Percentiles rank a stretch among this genome's conserved stretches.
Conservation (phyloP, 2,797 vertebrate genomes). For the Chelonia mydas region DNA sequence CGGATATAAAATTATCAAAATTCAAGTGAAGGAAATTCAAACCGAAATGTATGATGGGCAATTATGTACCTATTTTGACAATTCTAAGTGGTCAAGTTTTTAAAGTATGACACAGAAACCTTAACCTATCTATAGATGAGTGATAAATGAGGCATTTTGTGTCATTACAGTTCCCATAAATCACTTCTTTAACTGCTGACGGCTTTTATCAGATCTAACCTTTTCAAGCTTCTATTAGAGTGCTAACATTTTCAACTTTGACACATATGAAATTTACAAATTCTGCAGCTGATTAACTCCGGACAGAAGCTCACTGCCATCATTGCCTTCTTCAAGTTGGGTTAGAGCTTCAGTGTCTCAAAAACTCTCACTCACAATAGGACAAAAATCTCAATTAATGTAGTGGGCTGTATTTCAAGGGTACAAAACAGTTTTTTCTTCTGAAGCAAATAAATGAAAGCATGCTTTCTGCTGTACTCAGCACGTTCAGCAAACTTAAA, state of each 20-base stretch:
- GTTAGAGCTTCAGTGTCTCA: conserved; percentile 75
- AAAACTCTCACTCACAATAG: conserved; percentile 57
- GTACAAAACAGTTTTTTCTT: conserved; percentile 25
- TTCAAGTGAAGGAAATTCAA: conserved; percentile 79
- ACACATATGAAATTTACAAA: conserved; percentile 95
- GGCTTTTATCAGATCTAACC: conserved; percentile 99
- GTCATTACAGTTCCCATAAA: conserved; percentile 98
- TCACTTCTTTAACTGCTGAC: conserved; percentile 96
- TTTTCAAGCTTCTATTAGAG: conserved; percentile 99
- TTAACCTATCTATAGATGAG: conserved; percentile 93
- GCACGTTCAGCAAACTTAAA: background rate
- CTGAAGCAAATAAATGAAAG: conserved; percentile 49
- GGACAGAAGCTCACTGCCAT: conserved; percentile 83
- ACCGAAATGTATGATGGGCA: conserved; percentile 82
- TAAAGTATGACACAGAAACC: conserved; percentile 92
- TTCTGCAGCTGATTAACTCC: conserved; percentile 97
- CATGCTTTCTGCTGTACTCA: background rate
- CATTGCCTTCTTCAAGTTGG: conserved; percentile 80
- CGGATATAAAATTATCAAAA: conserved; percentile 75
- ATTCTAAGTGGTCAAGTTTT: conserved; percentile 92
- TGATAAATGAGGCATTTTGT: conserved; percentile 99
- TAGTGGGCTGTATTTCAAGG: background rate
- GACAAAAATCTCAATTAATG: conserved; percentile 63
- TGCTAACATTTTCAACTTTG: conserved; percentile 98
- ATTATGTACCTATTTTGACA: conserved; percentile 87